Evolutionary conservation across 2,888 invertebrate genomes (phyloP).

Genomic region (Nemapogon koenigi): DNA sequence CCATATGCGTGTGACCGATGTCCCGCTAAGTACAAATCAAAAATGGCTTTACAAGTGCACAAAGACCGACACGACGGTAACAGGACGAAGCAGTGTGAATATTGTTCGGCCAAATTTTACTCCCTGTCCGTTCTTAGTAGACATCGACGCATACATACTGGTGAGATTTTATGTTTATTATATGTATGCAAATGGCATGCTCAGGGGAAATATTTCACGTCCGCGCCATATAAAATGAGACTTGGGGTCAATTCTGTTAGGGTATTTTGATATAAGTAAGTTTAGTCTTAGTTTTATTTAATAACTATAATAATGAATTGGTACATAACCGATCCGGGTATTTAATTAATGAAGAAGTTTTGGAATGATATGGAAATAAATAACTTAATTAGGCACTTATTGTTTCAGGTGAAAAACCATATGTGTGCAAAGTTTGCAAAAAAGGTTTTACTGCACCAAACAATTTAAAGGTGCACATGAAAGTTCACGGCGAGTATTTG

Average conservation of each 20-base stretch:
- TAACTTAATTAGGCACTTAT: too few relatives aligned
- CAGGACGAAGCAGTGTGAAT: constrained; percentile 39
- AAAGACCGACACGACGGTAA: constrained; percentile 39
- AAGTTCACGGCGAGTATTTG: constrained; percentile 42
- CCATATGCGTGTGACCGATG: constrained; percentile 33
- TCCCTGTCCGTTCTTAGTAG: constrained; percentile 35
- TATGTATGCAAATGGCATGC: too few relatives aligned
- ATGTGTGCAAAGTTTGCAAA: constrained; percentile 41
- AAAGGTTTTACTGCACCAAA: constrained; percentile 41
- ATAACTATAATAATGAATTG: too few relatives aligned
- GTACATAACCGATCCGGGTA: too few relatives aligned
- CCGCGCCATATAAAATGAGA: too few relatives aligned
- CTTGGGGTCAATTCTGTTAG: too few relatives aligned
- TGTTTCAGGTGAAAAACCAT: constrained; percentile 41
- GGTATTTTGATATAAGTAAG: too few relatives aligned
- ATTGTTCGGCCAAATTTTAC: constrained; percentile 44
- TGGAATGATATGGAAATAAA: too few relatives aligned
- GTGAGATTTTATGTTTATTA: constrained; percentile 25
- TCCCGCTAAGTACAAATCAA: constrained; percentile 27
- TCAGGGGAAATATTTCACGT: too few relatives aligned
- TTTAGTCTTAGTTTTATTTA: too few relatives aligned
- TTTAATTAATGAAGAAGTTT: too few relatives aligned
- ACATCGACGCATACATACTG: constrained; percentile 52
- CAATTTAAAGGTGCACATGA: constrained; percentile 50
- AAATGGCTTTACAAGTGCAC: constrained; percentile 24